A percentile compares a stretch with the other conserved stretches of the same genome.
phyloP scores from a whole-genome alignment of 2,113 vertebrate species.

The Ophthalmolycus amberensis region DNA sequence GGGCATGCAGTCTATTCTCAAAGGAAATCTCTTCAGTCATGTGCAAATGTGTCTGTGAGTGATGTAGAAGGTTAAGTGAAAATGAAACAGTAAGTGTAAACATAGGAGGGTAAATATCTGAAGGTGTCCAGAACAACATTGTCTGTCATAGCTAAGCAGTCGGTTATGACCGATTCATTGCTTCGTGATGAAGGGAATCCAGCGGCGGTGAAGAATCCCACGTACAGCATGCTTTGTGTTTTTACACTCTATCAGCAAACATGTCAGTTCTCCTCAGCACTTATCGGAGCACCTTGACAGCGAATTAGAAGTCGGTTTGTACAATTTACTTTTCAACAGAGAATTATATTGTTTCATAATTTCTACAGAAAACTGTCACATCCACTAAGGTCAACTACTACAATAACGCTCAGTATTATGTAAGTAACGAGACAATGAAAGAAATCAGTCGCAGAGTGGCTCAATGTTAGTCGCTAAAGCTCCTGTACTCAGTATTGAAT shows the following conservation, averaged over 20 bases:
- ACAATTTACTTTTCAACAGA: slow-evolving; percentile 41
- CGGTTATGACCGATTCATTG: slow-evolving; percentile 59
- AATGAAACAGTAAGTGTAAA: slow-evolving; percentile 58
- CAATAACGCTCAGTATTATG: background rate
- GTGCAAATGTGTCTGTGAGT: slow-evolving; percentile 29
- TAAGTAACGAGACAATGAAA: slow-evolving; percentile 33
- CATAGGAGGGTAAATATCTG: slow-evolving; percentile 53
- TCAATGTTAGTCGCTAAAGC: slow-evolving; percentile 12
- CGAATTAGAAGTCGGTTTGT: slow-evolving; percentile 56
- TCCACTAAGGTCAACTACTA: slow-evolving; percentile 47
- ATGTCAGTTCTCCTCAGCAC: slow-evolving; percentile 55
- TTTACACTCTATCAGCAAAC: slow-evolving; percentile 60
- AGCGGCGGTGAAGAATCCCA: slow-evolving; percentile 33
- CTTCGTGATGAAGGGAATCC: slow-evolving; percentile 50
- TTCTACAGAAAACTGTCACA: slow-evolving; percentile 43
- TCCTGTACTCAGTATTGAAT: slow-evolving; percentile 30
- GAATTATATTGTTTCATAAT: slow-evolving; percentile 17
- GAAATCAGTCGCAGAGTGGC: slow-evolving; percentile 3
- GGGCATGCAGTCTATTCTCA: background rate
- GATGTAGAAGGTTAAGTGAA: slow-evolving; percentile 39
- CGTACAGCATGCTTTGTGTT: slow-evolving; percentile 35
- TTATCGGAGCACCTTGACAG: slow-evolving; percentile 61
- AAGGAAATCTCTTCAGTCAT: slow-evolving; percentile 24
- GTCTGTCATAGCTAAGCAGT: slow-evolving; percentile 50
- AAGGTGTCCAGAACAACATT: slow-evolving; percentile 57